These are phyloP conservation scores for Trachops cirrhosus DNA, from an alignment of 2,797 vertebrate species.

Conservation along the genomic window DNA sequence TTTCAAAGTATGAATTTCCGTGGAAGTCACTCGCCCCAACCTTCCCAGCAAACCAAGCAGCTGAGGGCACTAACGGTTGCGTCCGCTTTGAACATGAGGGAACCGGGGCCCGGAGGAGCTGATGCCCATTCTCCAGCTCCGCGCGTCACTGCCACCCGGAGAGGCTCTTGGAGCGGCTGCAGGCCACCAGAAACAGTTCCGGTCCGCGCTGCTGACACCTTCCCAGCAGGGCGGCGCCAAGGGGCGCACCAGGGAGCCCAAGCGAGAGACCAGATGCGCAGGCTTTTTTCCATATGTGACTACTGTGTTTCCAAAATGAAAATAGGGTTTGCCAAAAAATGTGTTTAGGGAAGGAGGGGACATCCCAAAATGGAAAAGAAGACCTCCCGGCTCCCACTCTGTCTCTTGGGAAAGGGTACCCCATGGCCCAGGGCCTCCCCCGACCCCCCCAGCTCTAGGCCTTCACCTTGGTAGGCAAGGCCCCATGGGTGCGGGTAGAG, in stretches of 20 bases:
- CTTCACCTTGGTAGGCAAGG: neutral
- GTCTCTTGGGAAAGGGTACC: neutral
- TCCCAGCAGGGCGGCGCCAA: neutral
- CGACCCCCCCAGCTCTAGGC: neutral
- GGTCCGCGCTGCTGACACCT: neutral
- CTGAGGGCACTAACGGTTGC: conserved; percentile 28
- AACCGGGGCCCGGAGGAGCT: neutral
- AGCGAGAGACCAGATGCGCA: neutral
- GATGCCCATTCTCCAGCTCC: neutral
- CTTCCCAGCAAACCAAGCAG: conserved; percentile 41
- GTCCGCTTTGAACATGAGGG: neutral
- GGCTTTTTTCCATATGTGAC: neutral
- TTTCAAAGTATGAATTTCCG: conserved; percentile 12
- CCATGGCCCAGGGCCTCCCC: neutral
- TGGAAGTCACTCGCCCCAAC: neutral
- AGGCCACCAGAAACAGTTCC: neutral
- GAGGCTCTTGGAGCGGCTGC: neutral
- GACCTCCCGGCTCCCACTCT: neutral
- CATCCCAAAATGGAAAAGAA: neutral
- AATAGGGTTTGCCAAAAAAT: neutral
- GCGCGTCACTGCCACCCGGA: neutral
- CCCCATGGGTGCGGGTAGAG: neutral
- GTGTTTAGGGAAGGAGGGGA: neutral
- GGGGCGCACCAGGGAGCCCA: neutral
- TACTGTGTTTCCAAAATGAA: neutral